These are phyloP conservation scores for Hormiphora californensis DNA, from an alignment of 37 sponge, comb jelly and placozoan species.

Conservation along the genomic window DNA sequence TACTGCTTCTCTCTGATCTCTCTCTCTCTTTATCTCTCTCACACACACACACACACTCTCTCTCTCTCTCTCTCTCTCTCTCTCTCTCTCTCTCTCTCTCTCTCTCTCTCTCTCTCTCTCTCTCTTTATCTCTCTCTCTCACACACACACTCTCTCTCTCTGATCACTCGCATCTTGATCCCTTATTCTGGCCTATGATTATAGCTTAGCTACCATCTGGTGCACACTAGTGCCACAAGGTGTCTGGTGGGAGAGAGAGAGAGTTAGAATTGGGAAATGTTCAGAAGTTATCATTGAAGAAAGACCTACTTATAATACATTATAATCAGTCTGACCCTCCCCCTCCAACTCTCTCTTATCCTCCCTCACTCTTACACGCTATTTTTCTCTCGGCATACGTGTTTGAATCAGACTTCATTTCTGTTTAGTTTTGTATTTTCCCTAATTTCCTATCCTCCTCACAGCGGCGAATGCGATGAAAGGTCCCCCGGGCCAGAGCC, in stretches of 20 bases:
- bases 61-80: neutral
- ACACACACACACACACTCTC: neutral
- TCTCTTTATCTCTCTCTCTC: neutral
- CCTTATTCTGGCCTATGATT: neutral
- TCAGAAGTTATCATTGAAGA: too few relatives aligned
- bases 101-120: neutral
- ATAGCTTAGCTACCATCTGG: neutral
- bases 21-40: neutral
- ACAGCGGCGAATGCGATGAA: too few relatives aligned
- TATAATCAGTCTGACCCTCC: neutral
- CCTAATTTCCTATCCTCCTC: too few relatives aligned
- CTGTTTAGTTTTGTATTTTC: too few relatives aligned
- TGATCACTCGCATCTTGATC: neutral
- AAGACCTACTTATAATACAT: too few relatives aligned
- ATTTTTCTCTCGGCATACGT: neutral
- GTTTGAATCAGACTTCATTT: too few relatives aligned
- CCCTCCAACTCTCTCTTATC: neutral
- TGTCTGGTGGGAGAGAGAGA: neutral
- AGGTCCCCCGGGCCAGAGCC: too few relatives aligned
- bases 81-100: neutral
- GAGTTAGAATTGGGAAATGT: too few relatives aligned
- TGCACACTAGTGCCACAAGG: neutral
- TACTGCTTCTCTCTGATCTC: too few relatives aligned
- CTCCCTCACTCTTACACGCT: neutral
- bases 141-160: neutral